phyloP scores from a whole-genome alignment of 1,140 invertebrate genomes.

The Atopsyche davidsoni region DNA sequence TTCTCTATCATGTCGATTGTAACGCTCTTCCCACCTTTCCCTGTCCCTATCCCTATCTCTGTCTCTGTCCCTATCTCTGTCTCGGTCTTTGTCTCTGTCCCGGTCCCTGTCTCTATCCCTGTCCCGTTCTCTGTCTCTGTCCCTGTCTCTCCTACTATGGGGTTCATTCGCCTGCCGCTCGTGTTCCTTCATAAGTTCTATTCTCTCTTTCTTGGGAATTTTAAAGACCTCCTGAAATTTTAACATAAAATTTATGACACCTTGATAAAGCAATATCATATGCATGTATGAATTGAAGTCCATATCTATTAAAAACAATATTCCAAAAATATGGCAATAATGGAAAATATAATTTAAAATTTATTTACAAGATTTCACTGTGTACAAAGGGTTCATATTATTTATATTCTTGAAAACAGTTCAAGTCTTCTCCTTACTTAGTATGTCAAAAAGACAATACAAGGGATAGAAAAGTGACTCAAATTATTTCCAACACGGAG shows the following conservation, averaged over 20 bases:
- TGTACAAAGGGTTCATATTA: too few species aligned
- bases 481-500: too few species aligned
- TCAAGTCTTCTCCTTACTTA: too few species aligned
- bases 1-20: conserved; percentile 18
- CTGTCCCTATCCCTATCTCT: conserved; percentile 23
- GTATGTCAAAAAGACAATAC: too few species aligned
- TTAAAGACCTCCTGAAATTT: conserved; percentile 68
- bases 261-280: too few species aligned
- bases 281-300: too few species aligned
- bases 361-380: too few species aligned
- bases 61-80: conserved; percentile 30
- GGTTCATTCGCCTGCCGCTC: conserved; percentile 70
- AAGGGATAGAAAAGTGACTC: too few species aligned
- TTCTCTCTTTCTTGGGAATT: conserved; percentile 91
- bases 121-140: conserved; percentile 34
- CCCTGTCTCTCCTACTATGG: conserved; percentile 34
- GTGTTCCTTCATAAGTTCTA: conserved; percentile 89
- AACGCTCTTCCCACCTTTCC: conserved; percentile 16
- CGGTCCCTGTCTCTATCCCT: conserved; percentile 33
- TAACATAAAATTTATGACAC: conserved; percentile 1
- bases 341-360: background rate
- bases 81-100: conserved; percentile 29
- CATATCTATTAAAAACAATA: too few species aligned
- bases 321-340: too few species aligned
- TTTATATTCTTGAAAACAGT: too few species aligned